Conservation (phyloP, 2,888 invertebrate genomes). For the Ditylenchus weischeri region DNA sequence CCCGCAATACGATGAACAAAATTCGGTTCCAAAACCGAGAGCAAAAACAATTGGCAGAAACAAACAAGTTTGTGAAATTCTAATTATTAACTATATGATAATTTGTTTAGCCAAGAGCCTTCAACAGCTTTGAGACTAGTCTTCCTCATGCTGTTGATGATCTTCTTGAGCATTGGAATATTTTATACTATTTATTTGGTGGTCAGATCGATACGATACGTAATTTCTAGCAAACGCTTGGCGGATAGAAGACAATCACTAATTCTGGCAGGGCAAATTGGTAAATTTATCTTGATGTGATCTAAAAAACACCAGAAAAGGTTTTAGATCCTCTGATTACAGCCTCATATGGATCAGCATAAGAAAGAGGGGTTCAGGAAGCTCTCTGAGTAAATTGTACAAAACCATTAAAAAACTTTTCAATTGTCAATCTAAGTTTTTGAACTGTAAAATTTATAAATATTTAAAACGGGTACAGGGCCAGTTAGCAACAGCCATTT, state of each 20-base stretch:
- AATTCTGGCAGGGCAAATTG: constrained; percentile 49
- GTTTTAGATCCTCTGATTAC: too few species aligned
- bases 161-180: constrained; percentile 43
- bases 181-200: constrained; percentile 50
- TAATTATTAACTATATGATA: neutral
- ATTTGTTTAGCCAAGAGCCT: constrained; percentile 2
- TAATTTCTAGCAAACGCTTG: constrained; percentile 37
- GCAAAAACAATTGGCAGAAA: constrained; percentile 9
- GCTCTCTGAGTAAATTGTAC: too few species aligned
- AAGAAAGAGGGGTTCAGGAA: too few species aligned
- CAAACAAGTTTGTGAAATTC: neutral
- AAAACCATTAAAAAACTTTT: too few species aligned
- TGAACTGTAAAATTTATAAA: neutral
- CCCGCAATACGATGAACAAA: constrained; percentile 1
- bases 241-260: constrained; percentile 43
- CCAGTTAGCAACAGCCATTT: too few species aligned
- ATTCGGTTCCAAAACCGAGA: neutral
- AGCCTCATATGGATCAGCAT: too few species aligned
- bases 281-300: constrained; percentile 10
- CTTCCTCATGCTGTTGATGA: constrained; percentile 49
- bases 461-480: too few species aligned
- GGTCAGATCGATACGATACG: constrained; percentile 44
- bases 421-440: neutral
- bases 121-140: constrained; percentile 32
- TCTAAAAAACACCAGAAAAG: too few species aligned